Conservation (phyloP, 2,113 vertebrate genomes). For the Micronycteris hirsuta region DNA sequence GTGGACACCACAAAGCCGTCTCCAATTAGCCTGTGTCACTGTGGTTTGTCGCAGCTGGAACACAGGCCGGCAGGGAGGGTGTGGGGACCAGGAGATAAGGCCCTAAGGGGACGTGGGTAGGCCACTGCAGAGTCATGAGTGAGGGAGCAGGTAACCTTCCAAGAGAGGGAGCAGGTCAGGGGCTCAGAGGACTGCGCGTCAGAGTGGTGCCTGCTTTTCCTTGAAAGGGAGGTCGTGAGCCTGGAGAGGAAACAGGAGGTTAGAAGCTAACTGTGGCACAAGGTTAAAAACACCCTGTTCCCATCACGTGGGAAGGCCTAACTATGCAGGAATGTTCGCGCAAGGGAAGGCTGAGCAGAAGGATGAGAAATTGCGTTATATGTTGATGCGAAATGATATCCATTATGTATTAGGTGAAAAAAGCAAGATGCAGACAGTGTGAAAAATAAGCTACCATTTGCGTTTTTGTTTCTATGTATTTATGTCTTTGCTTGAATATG, state of each 20-base stretch:
- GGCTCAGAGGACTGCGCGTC: not conserved
- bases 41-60: not conserved
- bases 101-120: not conserved
- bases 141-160: not conserved
- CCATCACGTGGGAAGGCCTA: not conserved
- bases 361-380: not conserved
- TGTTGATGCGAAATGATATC: not conserved
- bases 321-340: accelerated
- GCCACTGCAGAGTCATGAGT: too few relatives aligned
- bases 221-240: not conserved
- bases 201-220: not conserved
- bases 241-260: not conserved
- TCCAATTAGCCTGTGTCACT: not conserved
- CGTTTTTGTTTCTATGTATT: not conserved
- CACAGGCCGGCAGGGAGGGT: not conserved
- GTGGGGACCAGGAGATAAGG: not conserved
- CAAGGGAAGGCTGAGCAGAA: not conserved
- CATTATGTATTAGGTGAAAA: not conserved
- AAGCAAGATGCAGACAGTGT: not conserved
- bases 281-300: not conserved
- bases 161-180: not conserved
- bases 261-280: not conserved
- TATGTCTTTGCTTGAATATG: not conserved
- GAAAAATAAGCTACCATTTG: not conserved
- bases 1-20: not conserved